Conservation (phyloP, 1,140 invertebrate species). For the Periplaneta americana region DNA sequence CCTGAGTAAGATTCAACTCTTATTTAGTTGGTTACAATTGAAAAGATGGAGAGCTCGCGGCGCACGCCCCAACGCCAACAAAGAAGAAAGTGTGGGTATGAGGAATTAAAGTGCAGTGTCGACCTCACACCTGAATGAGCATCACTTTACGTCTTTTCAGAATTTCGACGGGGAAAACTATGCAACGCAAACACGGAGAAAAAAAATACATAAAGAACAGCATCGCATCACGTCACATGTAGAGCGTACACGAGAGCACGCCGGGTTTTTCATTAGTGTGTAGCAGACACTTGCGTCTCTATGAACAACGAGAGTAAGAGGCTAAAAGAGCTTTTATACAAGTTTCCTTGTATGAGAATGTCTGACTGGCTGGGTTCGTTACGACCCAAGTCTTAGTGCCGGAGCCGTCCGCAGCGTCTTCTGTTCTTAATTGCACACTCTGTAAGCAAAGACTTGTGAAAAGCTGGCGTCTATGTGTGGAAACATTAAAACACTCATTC, state of each 20-base stretch:
- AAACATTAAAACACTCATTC: not conserved
- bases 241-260: not conserved
- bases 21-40: too few species aligned
- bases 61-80: too few species aligned
- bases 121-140: not conserved
- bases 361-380: not conserved
- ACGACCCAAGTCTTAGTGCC: not conserved
- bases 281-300: not conserved
- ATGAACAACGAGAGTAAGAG: not conserved
- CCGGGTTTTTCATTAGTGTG: not conserved
- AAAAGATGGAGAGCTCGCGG: too few species aligned
- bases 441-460: not conserved
- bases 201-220: not conserved
- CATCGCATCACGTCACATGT: not conserved
- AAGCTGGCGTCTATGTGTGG: not conserved
- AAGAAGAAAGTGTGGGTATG: not conserved
- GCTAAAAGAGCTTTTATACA: not conserved
- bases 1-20: too few species aligned
- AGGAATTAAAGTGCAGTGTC: not conserved
- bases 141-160: not conserved
- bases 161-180: too few species aligned
- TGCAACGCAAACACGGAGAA: not conserved
- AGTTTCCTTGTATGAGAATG: not conserved
- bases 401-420: not conserved
- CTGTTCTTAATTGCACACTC: not conserved